A percentile compares a stretch with the other conserved stretches of the same genome.
phyloP scores from a whole-genome alignment of 1,140 invertebrate genomes.

The Oedothorax gibbosus region DNA sequence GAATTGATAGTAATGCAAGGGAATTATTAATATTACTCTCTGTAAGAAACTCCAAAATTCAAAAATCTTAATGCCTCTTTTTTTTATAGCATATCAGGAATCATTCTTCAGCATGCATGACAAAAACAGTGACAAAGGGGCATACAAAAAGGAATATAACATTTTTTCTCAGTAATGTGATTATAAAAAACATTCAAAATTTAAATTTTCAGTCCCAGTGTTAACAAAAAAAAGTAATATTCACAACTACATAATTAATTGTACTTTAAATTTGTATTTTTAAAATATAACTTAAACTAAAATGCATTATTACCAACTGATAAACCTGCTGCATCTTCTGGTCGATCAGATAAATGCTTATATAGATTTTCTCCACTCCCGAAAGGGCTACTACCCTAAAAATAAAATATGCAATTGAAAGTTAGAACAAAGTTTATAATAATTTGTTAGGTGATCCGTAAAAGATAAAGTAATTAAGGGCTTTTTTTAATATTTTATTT shows the following conservation, averaged over 20 bases:
- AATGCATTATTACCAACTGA: slow-evolving; percentile 42
- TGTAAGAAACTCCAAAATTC: no score
- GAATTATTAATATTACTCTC: no score
- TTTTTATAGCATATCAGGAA: no score
- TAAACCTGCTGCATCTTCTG: slow-evolving; percentile 41
- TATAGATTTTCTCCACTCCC: slow-evolving; percentile 82
- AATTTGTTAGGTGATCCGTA: no score
- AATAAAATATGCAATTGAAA: slow-evolving; percentile 7
- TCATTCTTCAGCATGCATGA: no score
- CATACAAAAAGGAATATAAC: no score
- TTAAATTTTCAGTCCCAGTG: no score
- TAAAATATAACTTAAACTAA: background rate
- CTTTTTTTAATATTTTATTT: background rate
- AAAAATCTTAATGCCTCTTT: no score
- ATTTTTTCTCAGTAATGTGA: no score
- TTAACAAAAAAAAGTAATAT: background rate
- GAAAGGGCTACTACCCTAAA: slow-evolving; percentile 78
- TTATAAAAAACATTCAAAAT: no score
- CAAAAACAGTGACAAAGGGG: no score
- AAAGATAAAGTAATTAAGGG: background rate
- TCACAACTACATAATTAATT: background rate
- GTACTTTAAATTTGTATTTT: background rate
- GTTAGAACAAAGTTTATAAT: background rate
- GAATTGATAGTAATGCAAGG: no score
- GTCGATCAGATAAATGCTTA: slow-evolving; percentile 57